Evolutionary conservation across 2,797 vertebrate species (phyloP), one percentile per base, ranked within the genome.

Genomic region (Crenichthys baileyi): DNA sequence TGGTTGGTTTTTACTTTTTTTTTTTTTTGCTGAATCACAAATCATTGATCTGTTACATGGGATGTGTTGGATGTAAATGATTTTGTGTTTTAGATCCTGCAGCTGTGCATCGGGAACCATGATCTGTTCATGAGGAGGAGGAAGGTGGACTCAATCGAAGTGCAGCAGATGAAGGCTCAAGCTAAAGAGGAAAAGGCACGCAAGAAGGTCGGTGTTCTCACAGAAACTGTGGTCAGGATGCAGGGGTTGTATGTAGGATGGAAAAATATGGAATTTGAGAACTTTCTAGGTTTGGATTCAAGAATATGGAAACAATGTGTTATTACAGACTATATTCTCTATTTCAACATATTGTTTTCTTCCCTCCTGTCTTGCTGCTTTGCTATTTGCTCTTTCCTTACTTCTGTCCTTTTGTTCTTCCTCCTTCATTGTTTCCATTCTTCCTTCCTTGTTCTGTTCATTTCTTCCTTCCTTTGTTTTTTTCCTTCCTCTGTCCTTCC

Each of bases 101-200:
- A 98, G 93, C 55, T 98, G 82, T 97, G 97, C 89, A 97, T 98
- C 60, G 97, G 97, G 60, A 99, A 98, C 91, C 97, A 98, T 0
- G 96, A 97, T 81, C 93, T 98, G 0, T 98, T 98, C 87, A 97
- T 98, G 97, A 96, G 97, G 91, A 96, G 97, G 85, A 96, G 97
- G 88, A 97, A 97, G 90, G 97, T 98, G 80, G 97, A 98, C 86
- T 97, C 97, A 8, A 95, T 97, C 46, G 97, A 99, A 91, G 97
- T 98, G 84, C 97, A 98, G 91, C 97, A 98, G 87, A 98, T 98
- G 97, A 98, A 98, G 92, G 96, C 96, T 85, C 97, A 98, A 85
- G 97, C 97, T 75, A 97, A 96, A 90, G 97, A 98, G 85, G 97
- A 97, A 93, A 98, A 97, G 86, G 96, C 97, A 1, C 96, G 97